A percentile compares a stretch with the other conserved stretches of the same genome.
Conservation (phyloP, 2,113 vertebrate genomes). For the Ammospiza caudacuta region DNA sequence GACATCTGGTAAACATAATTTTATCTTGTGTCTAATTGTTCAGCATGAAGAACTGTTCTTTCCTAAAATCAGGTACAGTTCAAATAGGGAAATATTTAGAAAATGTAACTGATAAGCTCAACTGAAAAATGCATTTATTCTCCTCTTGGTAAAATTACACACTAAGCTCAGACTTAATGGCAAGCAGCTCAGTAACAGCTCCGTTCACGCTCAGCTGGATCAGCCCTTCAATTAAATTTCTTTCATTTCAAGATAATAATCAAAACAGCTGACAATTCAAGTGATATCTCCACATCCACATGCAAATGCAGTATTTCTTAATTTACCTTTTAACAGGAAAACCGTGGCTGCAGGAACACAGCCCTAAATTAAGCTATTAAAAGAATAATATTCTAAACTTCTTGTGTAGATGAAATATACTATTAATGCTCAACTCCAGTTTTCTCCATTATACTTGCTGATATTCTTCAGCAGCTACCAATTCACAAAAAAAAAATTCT, state of each 20-base stretch:
- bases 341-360: background rate
- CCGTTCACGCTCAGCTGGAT: background rate
- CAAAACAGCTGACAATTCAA: constrained; percentile 9
- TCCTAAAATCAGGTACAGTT: background rate
- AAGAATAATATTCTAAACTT: background rate
- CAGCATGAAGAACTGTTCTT: background rate
- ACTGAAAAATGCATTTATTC: background rate
- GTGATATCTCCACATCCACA: background rate
- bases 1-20: background rate
- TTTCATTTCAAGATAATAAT: constrained; percentile 34
- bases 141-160: background rate
- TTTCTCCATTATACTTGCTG: background rate
- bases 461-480: background rate
- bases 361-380: background rate
- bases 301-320: background rate
- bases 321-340: background rate
- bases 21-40: background rate
- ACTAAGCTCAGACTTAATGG: background rate
- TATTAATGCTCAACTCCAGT: background rate
- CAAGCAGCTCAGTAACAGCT: background rate
- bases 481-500: background rate
- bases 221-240: constrained; percentile 12
- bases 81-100: constrained; percentile 1
- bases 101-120: background rate
- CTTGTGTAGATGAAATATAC: background rate